These are phyloP conservation scores for Halcyon malimbica DNA, from an alignment of 2,113 vertebrate species.

Conservation along the genomic window DNA sequence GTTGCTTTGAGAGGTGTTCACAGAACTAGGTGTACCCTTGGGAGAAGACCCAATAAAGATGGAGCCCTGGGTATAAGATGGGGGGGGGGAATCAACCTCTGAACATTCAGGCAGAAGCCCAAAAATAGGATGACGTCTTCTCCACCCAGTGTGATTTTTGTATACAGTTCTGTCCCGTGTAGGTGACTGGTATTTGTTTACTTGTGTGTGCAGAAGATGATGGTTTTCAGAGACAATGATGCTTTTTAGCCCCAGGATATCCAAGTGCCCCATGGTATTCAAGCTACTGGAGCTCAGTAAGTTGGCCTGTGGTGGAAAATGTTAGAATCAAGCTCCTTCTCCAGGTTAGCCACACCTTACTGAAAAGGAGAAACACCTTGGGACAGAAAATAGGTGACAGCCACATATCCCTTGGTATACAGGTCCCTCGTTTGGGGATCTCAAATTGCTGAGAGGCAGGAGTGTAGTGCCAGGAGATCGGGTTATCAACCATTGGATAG, in stretches of 20 bases:
- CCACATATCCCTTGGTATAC: background rate
- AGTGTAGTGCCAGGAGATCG: background rate
- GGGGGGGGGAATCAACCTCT: background rate
- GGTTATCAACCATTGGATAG: background rate
- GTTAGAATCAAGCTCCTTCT: background rate
- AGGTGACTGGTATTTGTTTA: background rate
- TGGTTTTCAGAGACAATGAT: background rate
- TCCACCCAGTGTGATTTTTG: background rate
- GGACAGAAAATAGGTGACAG: background rate
- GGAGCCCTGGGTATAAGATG: background rate
- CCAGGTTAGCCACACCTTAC: background rate
- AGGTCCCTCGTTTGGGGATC: background rate
- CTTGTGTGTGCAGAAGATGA: background rate
- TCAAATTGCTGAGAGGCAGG: background rate
- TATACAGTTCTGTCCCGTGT: too few species aligned
- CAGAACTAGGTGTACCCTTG: accelerated
- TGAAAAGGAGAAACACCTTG: background rate
- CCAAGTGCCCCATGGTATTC: too few species aligned
- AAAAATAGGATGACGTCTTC: background rate
- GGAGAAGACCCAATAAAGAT: background rate
- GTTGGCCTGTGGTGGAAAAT: background rate
- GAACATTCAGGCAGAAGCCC: background rate
- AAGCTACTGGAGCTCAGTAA: background rate
- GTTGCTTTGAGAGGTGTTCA: background rate
- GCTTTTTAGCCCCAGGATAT: background rate